These are phyloP conservation scores for Cichlasoma orientale DNA, from an alignment of 2,797 vertebrate species.

Conservation along the genomic window DNA sequence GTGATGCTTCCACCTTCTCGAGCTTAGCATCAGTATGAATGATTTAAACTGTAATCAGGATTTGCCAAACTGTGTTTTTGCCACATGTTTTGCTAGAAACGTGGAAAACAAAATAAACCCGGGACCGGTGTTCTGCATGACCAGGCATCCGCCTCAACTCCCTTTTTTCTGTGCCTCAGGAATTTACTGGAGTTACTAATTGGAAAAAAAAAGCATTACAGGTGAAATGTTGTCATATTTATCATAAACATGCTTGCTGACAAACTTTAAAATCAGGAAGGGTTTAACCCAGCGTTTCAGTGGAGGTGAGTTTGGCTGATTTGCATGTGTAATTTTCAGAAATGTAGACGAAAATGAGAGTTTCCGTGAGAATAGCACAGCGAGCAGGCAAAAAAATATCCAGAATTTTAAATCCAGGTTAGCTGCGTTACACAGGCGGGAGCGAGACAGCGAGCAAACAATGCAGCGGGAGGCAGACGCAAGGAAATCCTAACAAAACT, in stretches of 20 bases:
- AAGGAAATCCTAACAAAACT: no score
- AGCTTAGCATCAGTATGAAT: constrained; percentile 9
- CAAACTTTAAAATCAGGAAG: background rate
- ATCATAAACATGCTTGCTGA: background rate
- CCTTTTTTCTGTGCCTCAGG: background rate
- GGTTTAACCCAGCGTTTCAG: no score
- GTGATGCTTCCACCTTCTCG: constrained; percentile 6
- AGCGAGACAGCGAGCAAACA: no score
- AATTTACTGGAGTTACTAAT: background rate
- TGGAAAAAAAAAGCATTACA: no score
- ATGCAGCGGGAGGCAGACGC: no score
- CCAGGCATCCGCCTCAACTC: background rate
- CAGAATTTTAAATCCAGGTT: no score
- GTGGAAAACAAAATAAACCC: background rate
- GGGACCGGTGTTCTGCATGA: background rate
- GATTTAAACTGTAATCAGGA: constrained; percentile 8
- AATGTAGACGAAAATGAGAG: background rate
- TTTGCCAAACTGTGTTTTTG: background rate
- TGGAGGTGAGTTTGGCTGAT: no score
- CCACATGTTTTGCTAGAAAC: background rate
- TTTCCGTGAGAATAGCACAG: background rate
- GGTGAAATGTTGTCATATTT: background rate
- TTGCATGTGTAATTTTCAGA: no score
- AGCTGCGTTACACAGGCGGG: no score
- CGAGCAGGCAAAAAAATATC: no score